These are phyloP conservation scores for Brachionus paranguensis DNA, from an alignment of 1,140 invertebrate species.

Conservation along the genomic window DNA sequence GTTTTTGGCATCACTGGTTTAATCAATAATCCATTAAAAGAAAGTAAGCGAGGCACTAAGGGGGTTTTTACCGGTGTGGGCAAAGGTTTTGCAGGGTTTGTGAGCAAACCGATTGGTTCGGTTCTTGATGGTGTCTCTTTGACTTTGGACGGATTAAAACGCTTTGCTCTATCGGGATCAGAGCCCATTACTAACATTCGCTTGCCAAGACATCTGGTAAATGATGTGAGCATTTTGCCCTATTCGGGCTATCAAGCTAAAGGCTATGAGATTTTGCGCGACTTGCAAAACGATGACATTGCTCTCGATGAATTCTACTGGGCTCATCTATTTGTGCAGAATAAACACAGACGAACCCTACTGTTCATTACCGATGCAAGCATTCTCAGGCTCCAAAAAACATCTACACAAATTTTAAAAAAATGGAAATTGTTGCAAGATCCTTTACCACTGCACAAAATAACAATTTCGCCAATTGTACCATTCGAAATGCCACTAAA, in stretches of 20 bases:
- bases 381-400: not conserved
- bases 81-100: slow-evolving; percentile 23
- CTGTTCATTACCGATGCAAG: slow-evolving; percentile 6
- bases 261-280: slow-evolving; percentile 32
- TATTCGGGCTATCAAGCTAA: slow-evolving; percentile 38
- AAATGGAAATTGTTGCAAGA: slow-evolving; percentile 14
- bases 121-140: not conserved
- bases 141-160: slow-evolving; percentile 9
- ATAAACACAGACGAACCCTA: not conserved
- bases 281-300: slow-evolving; percentile 30
- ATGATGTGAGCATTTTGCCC: slow-evolving; percentile 9
- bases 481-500: not conserved
- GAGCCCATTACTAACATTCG: slow-evolving; percentile 15
- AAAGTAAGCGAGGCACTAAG: not conserved
- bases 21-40: not conserved
- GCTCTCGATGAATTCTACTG: slow-evolving; percentile 29
- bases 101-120: not conserved
- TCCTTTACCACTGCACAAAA: not conserved
- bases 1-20: slow-evolving; percentile 1
- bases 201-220: slow-evolving; percentile 16
- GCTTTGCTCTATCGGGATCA: slow-evolving; percentile 16
- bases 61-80: not conserved
- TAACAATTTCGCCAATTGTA: not conserved
- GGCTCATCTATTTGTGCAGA: slow-evolving; percentile 9
- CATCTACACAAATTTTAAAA: slow-evolving; percentile 31